Percentiles rank a stretch among this genome's conserved stretches.
phyloP scores from a whole-genome alignment of 2,888 invertebrate species.

The Phengaris arion region DNA sequence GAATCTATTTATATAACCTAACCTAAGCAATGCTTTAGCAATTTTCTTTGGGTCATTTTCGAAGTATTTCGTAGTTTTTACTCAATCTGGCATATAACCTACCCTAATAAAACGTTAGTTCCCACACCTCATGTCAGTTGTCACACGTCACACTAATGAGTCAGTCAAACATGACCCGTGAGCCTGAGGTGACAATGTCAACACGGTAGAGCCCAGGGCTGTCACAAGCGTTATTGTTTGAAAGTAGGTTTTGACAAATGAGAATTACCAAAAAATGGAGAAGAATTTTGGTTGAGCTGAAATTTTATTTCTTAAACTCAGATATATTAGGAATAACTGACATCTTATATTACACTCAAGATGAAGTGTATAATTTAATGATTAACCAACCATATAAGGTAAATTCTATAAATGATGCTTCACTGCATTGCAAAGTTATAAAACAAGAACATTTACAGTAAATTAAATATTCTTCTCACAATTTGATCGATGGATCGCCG shows the following conservation, averaged over 20 bases:
- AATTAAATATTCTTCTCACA: conserved; percentile 22
- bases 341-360: not conserved
- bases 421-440: not conserved
- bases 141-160: not conserved
- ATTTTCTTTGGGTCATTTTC: no score
- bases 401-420: not conserved
- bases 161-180: conserved; percentile 10
- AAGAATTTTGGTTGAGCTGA: not conserved
- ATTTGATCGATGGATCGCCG: conserved; percentile 15
- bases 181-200: conserved; percentile 14
- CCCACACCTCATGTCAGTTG: not conserved
- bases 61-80: not conserved
- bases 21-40: no score
- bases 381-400: not conserved
- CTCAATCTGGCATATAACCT: not conserved
- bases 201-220: not conserved
- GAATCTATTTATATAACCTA: no score
- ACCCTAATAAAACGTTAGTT: not conserved
- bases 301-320: not conserved
- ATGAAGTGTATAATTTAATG: not conserved
- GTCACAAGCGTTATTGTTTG: not conserved
- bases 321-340: not conserved
- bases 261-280: not conserved
- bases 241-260: not conserved
- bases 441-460: not conserved